A percentile compares a stretch with the other conserved stretches of the same genome.
phyloP scores from a whole-genome alignment of 1,140 invertebrate species.

The Aphelenchoides fujianensis region DNA sequence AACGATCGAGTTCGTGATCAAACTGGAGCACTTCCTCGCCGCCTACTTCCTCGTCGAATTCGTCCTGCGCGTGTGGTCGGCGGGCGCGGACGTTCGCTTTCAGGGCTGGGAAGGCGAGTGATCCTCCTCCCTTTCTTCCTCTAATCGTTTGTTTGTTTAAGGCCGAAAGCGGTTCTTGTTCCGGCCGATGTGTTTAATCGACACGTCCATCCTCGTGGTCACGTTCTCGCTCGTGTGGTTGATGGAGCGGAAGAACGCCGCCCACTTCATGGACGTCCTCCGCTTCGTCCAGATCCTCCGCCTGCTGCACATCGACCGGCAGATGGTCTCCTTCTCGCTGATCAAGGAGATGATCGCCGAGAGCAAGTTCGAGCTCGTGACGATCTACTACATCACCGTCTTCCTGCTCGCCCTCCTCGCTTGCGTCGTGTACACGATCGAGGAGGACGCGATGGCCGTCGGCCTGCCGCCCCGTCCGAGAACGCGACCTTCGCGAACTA shows the following conservation, averaged over 20 bases:
- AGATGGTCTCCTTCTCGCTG: slow-evolving; percentile 43
- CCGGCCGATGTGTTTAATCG: slow-evolving; percentile 37
- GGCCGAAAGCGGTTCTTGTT: slow-evolving; percentile 34
- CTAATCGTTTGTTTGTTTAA: too few species aligned
- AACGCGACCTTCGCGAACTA: slow-evolving; percentile 23
- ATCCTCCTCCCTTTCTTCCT: too few species aligned
- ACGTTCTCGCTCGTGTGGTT: slow-evolving; percentile 31
- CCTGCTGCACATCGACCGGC: slow-evolving; percentile 44
- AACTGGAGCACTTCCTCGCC: slow-evolving; percentile 34
- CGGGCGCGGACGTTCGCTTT: slow-evolving; percentile 41
- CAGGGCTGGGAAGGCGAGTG: slow-evolving; percentile 36
- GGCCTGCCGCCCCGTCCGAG: not conserved
- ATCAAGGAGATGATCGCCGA: slow-evolving; percentile 38
- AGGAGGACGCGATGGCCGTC: slow-evolving; percentile 2
- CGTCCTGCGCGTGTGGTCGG: slow-evolving; percentile 38
- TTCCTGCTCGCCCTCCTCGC: slow-evolving; percentile 29
- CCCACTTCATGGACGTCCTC: slow-evolving; percentile 34
- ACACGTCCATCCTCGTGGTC: slow-evolving; percentile 37
- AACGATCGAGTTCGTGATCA: not conserved
- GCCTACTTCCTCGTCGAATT: slow-evolving; percentile 45
- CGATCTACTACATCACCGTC: slow-evolving; percentile 47
- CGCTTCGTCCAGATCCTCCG: slow-evolving; percentile 41
- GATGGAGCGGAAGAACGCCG: slow-evolving; percentile 20
- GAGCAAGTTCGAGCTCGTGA: slow-evolving; percentile 28
- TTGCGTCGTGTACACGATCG: slow-evolving; percentile 34